Base-by-base conservation (phyloP, 2,113 vertebrate species). In the Trogon melanurus region DNA sequence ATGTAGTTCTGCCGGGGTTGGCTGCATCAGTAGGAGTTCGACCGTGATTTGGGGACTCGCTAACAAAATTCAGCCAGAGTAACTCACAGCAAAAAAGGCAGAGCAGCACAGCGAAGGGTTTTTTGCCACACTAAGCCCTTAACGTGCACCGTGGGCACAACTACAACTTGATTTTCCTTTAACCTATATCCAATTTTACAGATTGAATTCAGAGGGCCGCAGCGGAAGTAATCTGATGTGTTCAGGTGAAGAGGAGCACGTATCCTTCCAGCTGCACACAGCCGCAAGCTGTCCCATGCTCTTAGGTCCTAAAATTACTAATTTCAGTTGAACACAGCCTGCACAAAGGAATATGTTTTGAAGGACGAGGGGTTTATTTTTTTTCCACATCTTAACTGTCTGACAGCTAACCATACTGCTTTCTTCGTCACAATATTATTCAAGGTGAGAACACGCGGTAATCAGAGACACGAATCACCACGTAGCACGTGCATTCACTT, bases 401-500 rank as follows among this genome's bases (percentile, higher is more conserved):
- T 85, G 48, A 75, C 62, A 88, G 51, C 36, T 60, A 78, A 80
- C 71, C 65, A 62, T 11, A 16, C 32, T 73, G 71, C 38, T 53
- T 89, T 60, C 89, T 89, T 65, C 93, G 70, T 61, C 71, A 86
- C 82, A 96, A 83, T 51, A 83, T 76, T 57, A n/a, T 66, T 81
- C 87, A 90, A 91, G 85, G 85, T 76, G 88, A 86, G 80, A 44
- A 94, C 4, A 18, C n/a, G 38, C 5, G 34, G 88, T 56, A 81
- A 95, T 94, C 91, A 96, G 51, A 88, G n/a, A 89, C 51, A 45
- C 80, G 84, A 88, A 97, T 94, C 80, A 76, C 58, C 80, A 82
- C 4, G 11, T 29, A 66, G 61, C 74, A 94, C 76, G 71, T 73
- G 72, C 86, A 45, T 61, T 91, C 66, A 34, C 92, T 97, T 95